Evolutionary conservation across 2,888 invertebrate species (phyloP).

Genomic region (Athalia rosae): DNA sequence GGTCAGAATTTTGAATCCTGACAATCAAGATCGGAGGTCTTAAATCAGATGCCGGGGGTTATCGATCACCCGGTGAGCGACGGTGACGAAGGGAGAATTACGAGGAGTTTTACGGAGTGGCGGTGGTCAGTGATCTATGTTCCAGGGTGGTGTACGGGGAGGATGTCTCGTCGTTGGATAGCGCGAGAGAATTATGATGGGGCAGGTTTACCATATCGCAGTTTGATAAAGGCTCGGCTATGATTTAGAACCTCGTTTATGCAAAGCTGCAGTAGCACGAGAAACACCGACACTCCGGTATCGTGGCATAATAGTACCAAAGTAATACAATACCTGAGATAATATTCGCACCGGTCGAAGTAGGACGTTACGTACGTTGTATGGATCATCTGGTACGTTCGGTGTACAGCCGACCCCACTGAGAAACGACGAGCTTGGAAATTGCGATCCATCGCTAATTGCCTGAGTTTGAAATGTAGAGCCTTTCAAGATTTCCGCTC

Average conservation of each 20-base stretch:
- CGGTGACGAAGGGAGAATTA: neutral
- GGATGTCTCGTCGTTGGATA: conserved; percentile 29
- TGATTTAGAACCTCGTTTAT: conserved; percentile 44
- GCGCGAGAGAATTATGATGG: conserved; percentile 35
- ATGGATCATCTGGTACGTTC: too few species aligned
- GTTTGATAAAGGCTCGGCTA: conserved; percentile 40
- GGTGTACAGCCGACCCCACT: too few species aligned
- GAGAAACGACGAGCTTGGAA: too few species aligned
- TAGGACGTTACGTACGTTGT: too few species aligned
- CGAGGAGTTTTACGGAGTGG: conserved; percentile 15
- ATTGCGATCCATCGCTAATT: too few species aligned
- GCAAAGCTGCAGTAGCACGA: conserved; percentile 40
- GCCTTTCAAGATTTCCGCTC: too few species aligned
- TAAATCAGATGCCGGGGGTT: neutral
- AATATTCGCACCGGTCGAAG: too few species aligned
- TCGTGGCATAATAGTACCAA: too few species aligned
- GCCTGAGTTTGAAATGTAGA: too few species aligned
- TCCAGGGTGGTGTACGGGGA: neutral
- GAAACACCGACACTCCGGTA: neutral
- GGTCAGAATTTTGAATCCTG: neutral
- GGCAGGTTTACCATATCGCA: conserved; percentile 38
- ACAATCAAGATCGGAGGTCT: neutral
- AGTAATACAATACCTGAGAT: too few species aligned
- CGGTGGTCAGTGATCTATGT: conserved; percentile 15
- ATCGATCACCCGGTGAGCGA: too few species aligned